Base-by-base conservation (phyloP, 2,113 vertebrate species). In the Notiomystis cincta region DNA sequence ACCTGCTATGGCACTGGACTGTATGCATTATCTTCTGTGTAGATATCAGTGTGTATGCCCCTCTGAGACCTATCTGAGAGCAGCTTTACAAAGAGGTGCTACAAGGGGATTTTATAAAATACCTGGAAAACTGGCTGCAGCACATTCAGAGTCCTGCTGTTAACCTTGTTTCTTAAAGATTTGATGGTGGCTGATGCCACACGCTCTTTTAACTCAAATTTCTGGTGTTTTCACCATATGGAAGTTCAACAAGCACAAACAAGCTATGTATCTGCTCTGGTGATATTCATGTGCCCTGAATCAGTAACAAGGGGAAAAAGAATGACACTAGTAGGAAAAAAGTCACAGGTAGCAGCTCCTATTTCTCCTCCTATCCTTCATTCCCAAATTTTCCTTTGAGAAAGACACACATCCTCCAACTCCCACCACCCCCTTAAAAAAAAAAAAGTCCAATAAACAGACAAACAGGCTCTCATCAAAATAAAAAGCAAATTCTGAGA, bases 71-170 rank as follows among this genome's bases (percentile, higher is more conserved):
- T 64, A 61, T 13, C n/a, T 28, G 30, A 91, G 22, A 87, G 65
- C 58, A 77, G 38, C 22, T 23, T 44, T 69, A 70, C 6, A 8
- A 57, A 72, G 47, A 47, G 12, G 13, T 60, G 33, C 51, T 67
- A n/a, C 38, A 72, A 82, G 65, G 7, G 56, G 44, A 85, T 61
- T 80, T 82, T 56, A 33, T 54, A 67, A 86, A 94, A 85, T 17
- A 80, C 42, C 76, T 71, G 48, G 67, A 89, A 91, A 23, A 76
- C 17, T 76, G 83, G 57, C 57, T 82, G 61, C 54, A 77, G 72
- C 33, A 73, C 33, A 47, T 70, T 50, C 38, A 70, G 37, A 50
- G 15, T n/a, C 77, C 21, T 48, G 5, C 31, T 33, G 30, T 22
- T 35, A 81, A 66, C 16, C 13, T 22, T 1, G 9, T 57, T 85